Percentiles rank a stretch among this genome's conserved stretches.
phyloP scores from a whole-genome alignment of 1,140 invertebrate species.

The Leptopilina clavipes region DNA sequence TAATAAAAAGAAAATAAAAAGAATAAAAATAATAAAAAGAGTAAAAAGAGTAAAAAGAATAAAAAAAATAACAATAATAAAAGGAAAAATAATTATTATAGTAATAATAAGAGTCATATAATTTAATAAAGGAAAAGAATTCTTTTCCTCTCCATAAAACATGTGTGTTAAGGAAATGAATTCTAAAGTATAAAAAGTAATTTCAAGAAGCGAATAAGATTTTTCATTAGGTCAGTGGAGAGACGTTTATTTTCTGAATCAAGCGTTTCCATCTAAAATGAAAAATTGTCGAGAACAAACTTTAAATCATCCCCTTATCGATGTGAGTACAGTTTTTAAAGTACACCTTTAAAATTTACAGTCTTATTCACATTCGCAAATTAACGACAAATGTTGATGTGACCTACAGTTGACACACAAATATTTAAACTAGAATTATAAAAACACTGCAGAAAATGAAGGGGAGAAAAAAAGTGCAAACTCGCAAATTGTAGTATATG shows the following conservation, averaged over 20 bases:
- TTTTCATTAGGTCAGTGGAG: background rate
- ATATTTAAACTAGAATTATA: constrained; percentile 24
- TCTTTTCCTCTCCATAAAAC: no score
- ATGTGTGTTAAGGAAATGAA: background rate
- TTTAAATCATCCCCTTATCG: constrained; percentile 23
- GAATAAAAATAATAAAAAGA: no score
- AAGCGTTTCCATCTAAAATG: background rate
- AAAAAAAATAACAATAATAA: no score
- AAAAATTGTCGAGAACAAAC: background rate
- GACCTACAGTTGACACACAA: constrained; percentile 10
- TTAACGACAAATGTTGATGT: background rate
- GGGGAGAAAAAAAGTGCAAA: background rate
- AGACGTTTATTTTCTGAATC: constrained; percentile 12
- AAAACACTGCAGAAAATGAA: background rate
- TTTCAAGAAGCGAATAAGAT: background rate
- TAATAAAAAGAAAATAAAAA: no score
- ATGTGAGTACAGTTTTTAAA: no score
- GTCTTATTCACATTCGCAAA: constrained; percentile 4
- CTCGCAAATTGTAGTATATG: background rate
- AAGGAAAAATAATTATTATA: no score
- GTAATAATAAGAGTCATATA: no score
- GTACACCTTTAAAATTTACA: background rate
- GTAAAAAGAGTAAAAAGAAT: no score
- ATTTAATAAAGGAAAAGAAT: no score
- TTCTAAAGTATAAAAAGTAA: no score